Evolutionary conservation across 2,888 invertebrate genomes (phyloP), one percentile per base, ranked within the genome.

Genomic region (Drosophila mercatorum): DNA sequence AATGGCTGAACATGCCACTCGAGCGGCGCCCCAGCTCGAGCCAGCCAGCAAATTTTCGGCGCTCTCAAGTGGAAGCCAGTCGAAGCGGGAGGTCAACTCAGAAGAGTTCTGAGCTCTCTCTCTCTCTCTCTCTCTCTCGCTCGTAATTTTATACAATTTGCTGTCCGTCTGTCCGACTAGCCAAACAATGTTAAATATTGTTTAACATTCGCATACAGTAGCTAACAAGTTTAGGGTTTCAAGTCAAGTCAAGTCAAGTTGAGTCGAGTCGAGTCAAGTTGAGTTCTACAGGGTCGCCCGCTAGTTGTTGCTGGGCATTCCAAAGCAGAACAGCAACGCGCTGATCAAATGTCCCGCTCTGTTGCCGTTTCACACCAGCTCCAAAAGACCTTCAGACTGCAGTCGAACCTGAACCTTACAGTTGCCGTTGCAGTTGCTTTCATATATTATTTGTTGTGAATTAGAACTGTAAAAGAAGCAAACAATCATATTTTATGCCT

Each of bases 191-290:
- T 47, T 58, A 31, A 72, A 76, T 67, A 72, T 69, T 79, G 80
- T 67, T 62, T 64, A 72, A 68, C 63, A 69, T 75, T 79, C 77
- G 75, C 83, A 83, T 64, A 83, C 83, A 79, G 83, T 80, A 83
- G 83, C 84, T 75, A 86, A 65, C 84, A 83, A 79, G 83, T 77
- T 81, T 77, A 72, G 79, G 81, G 77, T 79, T 72, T 74, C 74
- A 60, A 69, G 82, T 80, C 53, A 28, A 28, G 55, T 55, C 28
- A 10, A 40, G 22, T 51, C 51, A 5, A 34, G 17, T 17, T 8
- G 31, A 34, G 11, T 46, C 12, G 17, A 17, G 26, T 12, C 26
- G 11, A 6, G 47, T 47, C 11, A 7, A 44, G 44, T 12, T 44
- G 44, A 11, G 55, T 46, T 64, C 41, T 58, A 66, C 66, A 75